A percentile compares a stretch with the other conserved stretches of the same genome.
Evolutionary conservation across 2,888 invertebrate genomes (phyloP).

Genomic region (Phortica magna): DNA sequence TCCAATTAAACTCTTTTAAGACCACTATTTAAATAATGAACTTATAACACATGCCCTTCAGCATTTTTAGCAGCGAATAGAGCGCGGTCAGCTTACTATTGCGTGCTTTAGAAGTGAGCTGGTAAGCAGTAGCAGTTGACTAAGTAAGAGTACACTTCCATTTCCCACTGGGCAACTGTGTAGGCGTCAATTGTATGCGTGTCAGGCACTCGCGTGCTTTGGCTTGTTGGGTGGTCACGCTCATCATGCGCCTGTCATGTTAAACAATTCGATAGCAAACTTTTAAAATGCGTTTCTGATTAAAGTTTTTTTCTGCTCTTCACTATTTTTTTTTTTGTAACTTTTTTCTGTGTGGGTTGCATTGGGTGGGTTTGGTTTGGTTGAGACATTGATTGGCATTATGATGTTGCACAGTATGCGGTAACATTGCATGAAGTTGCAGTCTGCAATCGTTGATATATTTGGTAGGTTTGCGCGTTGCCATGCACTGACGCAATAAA

Average conservation of each 20-base stretch:
- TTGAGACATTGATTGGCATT: background rate
- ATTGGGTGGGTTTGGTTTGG: background rate
- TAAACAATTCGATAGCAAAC: background rate
- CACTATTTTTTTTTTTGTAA: background rate
- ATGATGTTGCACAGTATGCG: background rate
- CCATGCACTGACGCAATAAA: background rate
- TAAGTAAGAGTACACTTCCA: background rate
- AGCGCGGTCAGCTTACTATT: no score
- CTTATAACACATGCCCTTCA: no score
- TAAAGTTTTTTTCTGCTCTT: background rate
- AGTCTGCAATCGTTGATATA: background rate
- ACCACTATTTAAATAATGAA: no score
- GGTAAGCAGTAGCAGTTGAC: no score
- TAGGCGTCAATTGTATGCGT: background rate
- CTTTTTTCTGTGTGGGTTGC: background rate
- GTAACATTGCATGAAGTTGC: background rate
- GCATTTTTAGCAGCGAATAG: no score
- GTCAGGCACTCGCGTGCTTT: background rate
- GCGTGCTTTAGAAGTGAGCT: no score
- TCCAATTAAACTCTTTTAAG: no score
- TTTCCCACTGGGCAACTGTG: background rate
- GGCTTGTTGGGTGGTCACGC: background rate
- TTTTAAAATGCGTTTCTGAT: slow-evolving; percentile 8
- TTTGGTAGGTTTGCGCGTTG: background rate
- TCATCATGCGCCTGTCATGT: background rate